Evolutionary conservation across 2,888 invertebrate genomes (phyloP).

Genomic region (Amphipoea lucens): DNA sequence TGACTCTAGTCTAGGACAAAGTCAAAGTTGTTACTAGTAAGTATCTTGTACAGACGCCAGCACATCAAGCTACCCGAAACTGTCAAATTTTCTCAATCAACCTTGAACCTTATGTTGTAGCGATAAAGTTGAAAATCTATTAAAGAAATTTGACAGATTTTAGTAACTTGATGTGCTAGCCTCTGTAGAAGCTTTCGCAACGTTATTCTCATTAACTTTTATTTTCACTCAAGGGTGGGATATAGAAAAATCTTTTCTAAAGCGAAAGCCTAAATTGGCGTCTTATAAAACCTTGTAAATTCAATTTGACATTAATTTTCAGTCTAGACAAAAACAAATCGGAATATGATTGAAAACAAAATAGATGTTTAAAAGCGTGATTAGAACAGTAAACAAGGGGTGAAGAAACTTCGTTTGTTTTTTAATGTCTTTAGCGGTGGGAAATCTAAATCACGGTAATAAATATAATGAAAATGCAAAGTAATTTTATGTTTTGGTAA

Average conservation of each 20-base stretch:
- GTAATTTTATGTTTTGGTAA: neutral
- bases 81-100: too few relatives aligned
- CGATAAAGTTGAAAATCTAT: too few relatives aligned
- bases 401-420: constrained; percentile 23
- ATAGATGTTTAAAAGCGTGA: constrained; percentile 5
- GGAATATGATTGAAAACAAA: constrained; percentile 44
- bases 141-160: too few relatives aligned
- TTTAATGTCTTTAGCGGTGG: constrained; percentile 1
- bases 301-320: constrained; percentile 9
- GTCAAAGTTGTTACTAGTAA: neutral
- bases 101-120: too few relatives aligned
- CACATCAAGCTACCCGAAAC: too few relatives aligned
- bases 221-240: neutral
- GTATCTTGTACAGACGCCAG: too few relatives aligned
- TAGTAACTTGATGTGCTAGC: too few relatives aligned
- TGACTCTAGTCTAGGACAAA: too few relatives aligned
- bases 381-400: neutral
- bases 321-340: constrained; percentile 54
- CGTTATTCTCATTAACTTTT: neutral
- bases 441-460: constrained; percentile 8
- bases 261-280: too few relatives aligned
- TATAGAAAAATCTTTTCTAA: neutral
- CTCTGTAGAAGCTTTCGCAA: too few relatives aligned
- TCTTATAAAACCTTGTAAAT: too few relatives aligned
- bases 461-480: neutral